phyloP scores from a whole-genome alignment of 2,888 invertebrate species.

The Lycia hirtaria region DNA sequence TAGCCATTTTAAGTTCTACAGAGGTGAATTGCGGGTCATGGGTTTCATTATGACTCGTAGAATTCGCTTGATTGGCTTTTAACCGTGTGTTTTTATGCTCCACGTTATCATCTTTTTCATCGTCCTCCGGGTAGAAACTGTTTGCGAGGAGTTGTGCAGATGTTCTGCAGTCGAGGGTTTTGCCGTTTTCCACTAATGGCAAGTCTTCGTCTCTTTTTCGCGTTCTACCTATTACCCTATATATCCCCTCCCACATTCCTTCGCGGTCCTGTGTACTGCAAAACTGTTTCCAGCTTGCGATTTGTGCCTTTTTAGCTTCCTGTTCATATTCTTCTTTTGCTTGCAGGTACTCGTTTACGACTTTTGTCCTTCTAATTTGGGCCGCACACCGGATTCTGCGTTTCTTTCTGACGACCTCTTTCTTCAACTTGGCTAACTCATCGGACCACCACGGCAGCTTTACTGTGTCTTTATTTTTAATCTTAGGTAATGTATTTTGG shows the following conservation, averaged over 20 bases:
- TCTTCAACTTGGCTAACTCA: constrained; percentile 31
- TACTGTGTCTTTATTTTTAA: constrained; percentile 1
- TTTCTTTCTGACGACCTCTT: constrained; percentile 27
- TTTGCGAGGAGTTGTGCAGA: constrained; percentile 6
- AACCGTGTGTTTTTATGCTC: neutral
- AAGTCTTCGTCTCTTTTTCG: neutral
- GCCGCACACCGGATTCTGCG: constrained; percentile 39
- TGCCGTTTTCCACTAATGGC: neutral
- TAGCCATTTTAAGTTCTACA: neutral
- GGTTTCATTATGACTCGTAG: neutral
- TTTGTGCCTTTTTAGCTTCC: constrained; percentile 16
- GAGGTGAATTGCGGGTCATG: neutral
- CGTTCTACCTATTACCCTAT: constrained; percentile 3
- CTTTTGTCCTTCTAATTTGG: neutral
- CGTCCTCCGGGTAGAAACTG: constrained; percentile 14
- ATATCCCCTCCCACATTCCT: constrained; percentile 20
- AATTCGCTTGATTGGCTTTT: neutral
- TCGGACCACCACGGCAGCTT: constrained; percentile 40
- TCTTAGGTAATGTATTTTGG: neutral
- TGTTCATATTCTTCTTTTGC: constrained; percentile 21
- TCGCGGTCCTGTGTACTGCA: constrained; percentile 18
- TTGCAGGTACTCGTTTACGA: neutral
- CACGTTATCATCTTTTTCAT: neutral
- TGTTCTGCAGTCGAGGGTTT: neutral
- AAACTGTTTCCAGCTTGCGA: constrained; percentile 32